Conservation (phyloP, 2,113 vertebrate genomes). For the Tauraco erythrolophus region DNA sequence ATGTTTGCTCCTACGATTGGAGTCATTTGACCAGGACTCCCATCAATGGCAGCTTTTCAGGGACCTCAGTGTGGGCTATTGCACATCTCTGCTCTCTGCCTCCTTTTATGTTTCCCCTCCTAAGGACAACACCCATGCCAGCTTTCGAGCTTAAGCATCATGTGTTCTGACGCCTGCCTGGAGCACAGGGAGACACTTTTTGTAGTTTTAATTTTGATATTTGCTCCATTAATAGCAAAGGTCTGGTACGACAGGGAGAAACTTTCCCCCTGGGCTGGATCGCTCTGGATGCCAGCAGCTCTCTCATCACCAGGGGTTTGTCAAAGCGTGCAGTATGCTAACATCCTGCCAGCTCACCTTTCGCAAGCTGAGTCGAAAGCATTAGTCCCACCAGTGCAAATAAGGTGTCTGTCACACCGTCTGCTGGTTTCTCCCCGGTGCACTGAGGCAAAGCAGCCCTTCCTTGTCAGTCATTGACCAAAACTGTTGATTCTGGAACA, state of each 20-base stretch:
- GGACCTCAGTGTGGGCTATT: background rate
- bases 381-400: conserved; percentile 59
- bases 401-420: conserved; percentile 33
- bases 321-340: conserved; percentile 28
- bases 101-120: background rate
- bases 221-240: background rate
- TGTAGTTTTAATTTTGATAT: conserved; percentile 15
- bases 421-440: conserved; percentile 16
- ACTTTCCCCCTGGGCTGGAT: background rate
- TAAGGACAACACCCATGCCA: background rate
- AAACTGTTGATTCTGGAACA: conserved; percentile 63
- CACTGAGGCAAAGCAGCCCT: conserved; percentile 49
- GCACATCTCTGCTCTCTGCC: background rate
- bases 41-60: background rate
- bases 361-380: background rate
- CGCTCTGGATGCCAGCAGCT: conserved; percentile 19
- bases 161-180: background rate
- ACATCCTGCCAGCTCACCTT: conserved; percentile 65
- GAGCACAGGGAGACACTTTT: background rate
- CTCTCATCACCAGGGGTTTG: conserved; percentile 46
- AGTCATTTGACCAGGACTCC: background rate
- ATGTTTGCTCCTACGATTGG: background rate
- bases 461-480: conserved; percentile 53
- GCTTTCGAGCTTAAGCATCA: background rate
- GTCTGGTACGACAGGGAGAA: background rate